phyloP scores from a whole-genome alignment of 37 sponge, comb jelly and placozoan species.

The Aplysina aerophoba region DNA sequence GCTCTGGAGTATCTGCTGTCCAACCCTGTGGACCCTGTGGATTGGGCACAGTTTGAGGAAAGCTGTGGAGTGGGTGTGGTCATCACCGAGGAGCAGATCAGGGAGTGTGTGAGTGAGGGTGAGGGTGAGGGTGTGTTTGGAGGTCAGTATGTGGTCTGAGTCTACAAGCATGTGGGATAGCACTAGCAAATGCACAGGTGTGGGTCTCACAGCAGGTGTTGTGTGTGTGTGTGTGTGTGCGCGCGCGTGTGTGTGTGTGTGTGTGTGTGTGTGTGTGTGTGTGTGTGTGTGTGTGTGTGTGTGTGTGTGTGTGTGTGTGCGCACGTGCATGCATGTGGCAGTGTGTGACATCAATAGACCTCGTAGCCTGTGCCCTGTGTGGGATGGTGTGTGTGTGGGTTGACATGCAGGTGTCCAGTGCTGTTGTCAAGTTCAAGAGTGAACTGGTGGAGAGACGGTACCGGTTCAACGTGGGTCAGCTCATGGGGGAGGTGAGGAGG shows the following conservation, averaged over 20 bases:
- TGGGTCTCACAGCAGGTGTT: too few relatives aligned
- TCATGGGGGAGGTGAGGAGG: slow-evolving; percentile 76
- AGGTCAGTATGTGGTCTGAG: too few relatives aligned
- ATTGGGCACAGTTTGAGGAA: slow-evolving; percentile 65
- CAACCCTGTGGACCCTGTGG: slow-evolving; percentile 69
- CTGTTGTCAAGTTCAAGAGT: slow-evolving; percentile 45
- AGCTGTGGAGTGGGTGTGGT: slow-evolving; percentile 93
- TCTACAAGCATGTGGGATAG: too few relatives aligned
- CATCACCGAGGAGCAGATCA: slow-evolving; percentile 79
- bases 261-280: slow-evolving; percentile 6
- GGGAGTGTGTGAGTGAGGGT: slow-evolving; percentile 48
- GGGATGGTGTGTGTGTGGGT: neutral
- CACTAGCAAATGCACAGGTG: too few relatives aligned
- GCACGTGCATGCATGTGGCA: neutral
- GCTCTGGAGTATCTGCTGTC: slow-evolving; percentile 83
- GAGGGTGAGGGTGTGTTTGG: neutral
- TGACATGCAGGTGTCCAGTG: slow-evolving; percentile 52
- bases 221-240: neutral
- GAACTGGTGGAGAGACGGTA: slow-evolving; percentile 79
- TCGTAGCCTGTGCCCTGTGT: neutral
- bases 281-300: slow-evolving; percentile 20
- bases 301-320: slow-evolving; percentile 7
- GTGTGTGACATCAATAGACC: neutral
- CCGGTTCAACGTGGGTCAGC: slow-evolving; percentile 65
- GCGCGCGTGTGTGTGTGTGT: slow-evolving; percentile 10